Conservation (phyloP, 1,140 invertebrate species). For the Drosophila trapezifrons region DNA sequence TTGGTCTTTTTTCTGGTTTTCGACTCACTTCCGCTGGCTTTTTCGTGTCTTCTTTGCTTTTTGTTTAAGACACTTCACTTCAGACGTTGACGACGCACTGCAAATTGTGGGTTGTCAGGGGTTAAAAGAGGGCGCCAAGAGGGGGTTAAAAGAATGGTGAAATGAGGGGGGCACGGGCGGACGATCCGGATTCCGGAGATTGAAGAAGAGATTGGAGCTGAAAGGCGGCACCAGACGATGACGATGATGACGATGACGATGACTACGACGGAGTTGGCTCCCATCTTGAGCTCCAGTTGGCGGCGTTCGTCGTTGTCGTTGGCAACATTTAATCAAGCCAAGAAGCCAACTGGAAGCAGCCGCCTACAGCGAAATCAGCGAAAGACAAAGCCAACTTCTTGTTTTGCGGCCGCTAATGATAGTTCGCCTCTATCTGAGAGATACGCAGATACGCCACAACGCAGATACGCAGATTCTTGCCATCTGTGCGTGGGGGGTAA, state of each 20-base stretch:
- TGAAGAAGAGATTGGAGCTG: constrained; percentile 51
- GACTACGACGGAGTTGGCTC: constrained; percentile 9
- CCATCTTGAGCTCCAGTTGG: constrained; percentile 15
- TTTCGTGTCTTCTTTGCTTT: constrained; percentile 45
- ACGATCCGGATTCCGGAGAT: constrained; percentile 34
- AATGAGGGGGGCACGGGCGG: constrained; percentile 4
- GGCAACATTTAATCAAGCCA: constrained; percentile 80
- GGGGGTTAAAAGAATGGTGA: constrained; percentile 4
- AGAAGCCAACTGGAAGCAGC: constrained; percentile 75
- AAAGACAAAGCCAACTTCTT: constrained; percentile 66
- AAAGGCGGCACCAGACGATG: constrained; percentile 60
- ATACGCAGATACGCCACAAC: constrained; percentile 12
- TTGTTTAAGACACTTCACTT: constrained; percentile 52
- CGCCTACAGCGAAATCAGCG: constrained; percentile 39
- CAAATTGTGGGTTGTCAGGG: constrained; percentile 48
- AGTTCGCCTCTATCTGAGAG: constrained; percentile 49
- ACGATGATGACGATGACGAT: constrained; percentile 14
- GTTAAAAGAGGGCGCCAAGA: constrained; percentile 3
- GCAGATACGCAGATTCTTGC: constrained; percentile 3
- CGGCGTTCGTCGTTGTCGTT: constrained; percentile 55
- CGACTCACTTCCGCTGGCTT: constrained; percentile 54
- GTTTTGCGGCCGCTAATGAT: constrained; percentile 61
- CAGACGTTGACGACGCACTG: constrained; percentile 69
- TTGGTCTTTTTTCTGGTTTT: constrained; percentile 41
- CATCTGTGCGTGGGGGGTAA: constrained; percentile 9